phyloP scores from a whole-genome alignment of 1,140 invertebrate species.

The Pectinophora gossypiella region DNA sequence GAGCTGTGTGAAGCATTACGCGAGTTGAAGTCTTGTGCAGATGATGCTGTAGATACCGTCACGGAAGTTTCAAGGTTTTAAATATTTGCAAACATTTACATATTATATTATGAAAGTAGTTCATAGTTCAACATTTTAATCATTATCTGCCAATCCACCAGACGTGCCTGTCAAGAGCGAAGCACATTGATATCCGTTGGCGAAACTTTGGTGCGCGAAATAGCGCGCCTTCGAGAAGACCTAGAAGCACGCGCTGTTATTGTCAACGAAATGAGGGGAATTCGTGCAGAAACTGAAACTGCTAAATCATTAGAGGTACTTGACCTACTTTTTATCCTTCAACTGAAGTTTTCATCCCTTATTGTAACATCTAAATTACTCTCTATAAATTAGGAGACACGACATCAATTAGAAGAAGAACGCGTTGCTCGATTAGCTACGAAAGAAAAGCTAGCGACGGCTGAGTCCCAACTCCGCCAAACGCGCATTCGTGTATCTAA shows the following conservation, averaged over 20 bases:
- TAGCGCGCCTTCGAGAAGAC: constrained; percentile 46
- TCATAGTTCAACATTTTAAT: neutral
- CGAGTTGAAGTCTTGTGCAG: constrained; percentile 40
- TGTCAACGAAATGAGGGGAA: constrained; percentile 29
- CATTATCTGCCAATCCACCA: constrained; percentile 8
- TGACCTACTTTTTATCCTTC: neutral
- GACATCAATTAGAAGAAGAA: constrained; percentile 53
- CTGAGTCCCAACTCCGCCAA: constrained; percentile 47
- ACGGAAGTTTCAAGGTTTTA: constrained; percentile 51
- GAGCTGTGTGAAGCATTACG: constrained; percentile 50
- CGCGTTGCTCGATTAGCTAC: constrained; percentile 23
- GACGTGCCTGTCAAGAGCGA: constrained; percentile 43
- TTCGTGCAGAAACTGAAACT: constrained; percentile 26
- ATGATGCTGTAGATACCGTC: constrained; percentile 37
- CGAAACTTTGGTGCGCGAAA: constrained; percentile 50
- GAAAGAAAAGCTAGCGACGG: constrained; percentile 50
- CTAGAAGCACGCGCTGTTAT: constrained; percentile 24
- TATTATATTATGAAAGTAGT: neutral
- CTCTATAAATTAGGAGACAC: constrained; percentile 25
- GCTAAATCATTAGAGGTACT: constrained; percentile 37
- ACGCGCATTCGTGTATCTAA: constrained; percentile 43
- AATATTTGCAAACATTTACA: neutral
- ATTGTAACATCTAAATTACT: neutral
- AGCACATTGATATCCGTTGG: constrained; percentile 47
- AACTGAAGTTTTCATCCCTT: too few species aligned